Evolutionary conservation across 2,797 vertebrate genomes (phyloP).

Genomic region (Amazona finschi): DNA sequence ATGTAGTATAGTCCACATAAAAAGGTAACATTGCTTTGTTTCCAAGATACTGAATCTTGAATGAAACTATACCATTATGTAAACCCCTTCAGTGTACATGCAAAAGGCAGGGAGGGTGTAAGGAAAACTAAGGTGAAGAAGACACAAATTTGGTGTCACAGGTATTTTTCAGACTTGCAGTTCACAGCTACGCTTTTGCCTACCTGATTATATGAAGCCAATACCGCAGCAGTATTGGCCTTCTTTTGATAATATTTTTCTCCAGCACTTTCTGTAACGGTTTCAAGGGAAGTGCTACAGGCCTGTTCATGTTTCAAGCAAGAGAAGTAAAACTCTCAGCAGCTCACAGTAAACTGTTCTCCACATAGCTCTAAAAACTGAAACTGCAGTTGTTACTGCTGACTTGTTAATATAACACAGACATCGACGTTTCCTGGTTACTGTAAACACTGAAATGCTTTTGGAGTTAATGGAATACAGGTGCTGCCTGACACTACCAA

Average conservation of each 20-base stretch:
- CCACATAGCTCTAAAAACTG: constrained; percentile 31
- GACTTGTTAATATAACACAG: constrained; percentile 61
- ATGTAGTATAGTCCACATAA: background rate
- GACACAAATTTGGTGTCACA: background rate
- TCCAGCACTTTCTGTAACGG: background rate
- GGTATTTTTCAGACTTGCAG: background rate
- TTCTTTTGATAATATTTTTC: background rate
- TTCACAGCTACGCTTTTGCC: background rate
- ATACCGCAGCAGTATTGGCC: background rate
- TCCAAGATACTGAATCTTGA: background rate
- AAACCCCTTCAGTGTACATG: background rate
- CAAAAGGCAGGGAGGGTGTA: background rate
- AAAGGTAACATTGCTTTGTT: background rate
- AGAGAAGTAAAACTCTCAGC: background rate
- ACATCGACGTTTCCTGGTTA: constrained; percentile 64
- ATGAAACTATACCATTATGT: background rate
- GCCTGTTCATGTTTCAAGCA: background rate
- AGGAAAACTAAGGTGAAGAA: background rate
- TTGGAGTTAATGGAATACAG: constrained; percentile 64
- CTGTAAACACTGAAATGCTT: constrained; percentile 62
- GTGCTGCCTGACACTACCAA: constrained; percentile 33
- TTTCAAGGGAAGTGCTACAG: background rate
- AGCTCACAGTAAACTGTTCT: constrained; percentile 3
- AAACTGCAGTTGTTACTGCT: constrained; percentile 47
- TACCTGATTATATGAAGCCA: background rate